Base-by-base conservation (phyloP, 2,888 invertebrate genomes). In the Galeopsomyia nigrocyanea region DNA sequence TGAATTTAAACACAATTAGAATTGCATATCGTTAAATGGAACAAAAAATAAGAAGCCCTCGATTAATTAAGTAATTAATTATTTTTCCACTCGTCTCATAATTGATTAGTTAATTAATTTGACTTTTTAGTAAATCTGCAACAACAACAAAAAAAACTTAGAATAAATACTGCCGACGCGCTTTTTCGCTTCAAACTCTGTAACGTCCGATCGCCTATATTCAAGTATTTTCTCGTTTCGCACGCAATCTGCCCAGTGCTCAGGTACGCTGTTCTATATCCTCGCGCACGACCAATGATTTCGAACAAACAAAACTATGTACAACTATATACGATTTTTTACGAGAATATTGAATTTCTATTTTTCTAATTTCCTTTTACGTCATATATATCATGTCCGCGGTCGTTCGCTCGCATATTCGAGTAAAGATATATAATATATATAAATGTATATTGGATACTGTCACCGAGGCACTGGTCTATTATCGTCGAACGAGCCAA, bases 101-200 rank as follows among this genome's bases (percentile, higher is more conserved):
- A 78, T 79, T 73, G 76, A 79, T 77, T 77, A 72, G 79, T 76
- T 77, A 76, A 79, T 78, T 78, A 77, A 77, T 74, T 72, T 78
- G 82, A 81, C 81, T 81, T 80, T 80, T 81, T 85, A 84, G 83
- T 78, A 26, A 26, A 26, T 26, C 26, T 26, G 26, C 26, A 26
- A 26, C 3, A 26, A 26, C 26, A 3, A 26, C 26, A 26, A 78
- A 80, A 79, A 78, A 76, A 76, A 9, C 19, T 16, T 16, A 80
- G 79, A 77, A 78, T 76, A 78, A 39, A 78, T 80, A 81, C 79
- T 80, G 80, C 79, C 79, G 79, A 76, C 78, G 82, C 81, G 82
- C 79, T 81, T 81, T 61, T 75, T 81, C 80, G 76, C 81, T 81
- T 80, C 71, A 13, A n/a, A 39, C 83, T 81, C 81, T 80, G 80